These are phyloP conservation scores for Sturnus vulgaris DNA, from an alignment of 2,113 vertebrate genomes.

Conservation along the genomic window DNA sequence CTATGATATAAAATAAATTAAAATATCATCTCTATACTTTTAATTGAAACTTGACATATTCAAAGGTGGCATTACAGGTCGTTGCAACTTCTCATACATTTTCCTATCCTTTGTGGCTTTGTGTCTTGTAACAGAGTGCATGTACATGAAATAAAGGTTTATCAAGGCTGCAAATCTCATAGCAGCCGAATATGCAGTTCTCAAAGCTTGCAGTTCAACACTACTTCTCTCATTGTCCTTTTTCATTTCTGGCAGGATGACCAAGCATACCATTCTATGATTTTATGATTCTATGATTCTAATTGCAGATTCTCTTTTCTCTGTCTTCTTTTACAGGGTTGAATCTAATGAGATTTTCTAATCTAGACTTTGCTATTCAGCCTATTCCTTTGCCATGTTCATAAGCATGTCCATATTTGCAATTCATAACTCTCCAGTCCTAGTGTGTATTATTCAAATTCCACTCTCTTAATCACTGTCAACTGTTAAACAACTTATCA, in stretches of 20 bases:
- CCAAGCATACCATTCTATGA: not conserved
- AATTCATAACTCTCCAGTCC: not conserved
- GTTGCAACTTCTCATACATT: not conserved
- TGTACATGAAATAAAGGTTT: not conserved
- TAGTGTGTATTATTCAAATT: not conserved
- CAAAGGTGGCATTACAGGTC: not conserved
- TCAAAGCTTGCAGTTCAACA: not conserved
- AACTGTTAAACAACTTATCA: not conserved
- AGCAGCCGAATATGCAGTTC: not conserved
- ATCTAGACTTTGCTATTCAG: not conserved
- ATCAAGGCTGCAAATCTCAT: not conserved
- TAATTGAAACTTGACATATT: not conserved
- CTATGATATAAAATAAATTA: not conserved
- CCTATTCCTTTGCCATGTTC: not conserved
- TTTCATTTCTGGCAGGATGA: not conserved
- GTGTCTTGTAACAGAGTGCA: not conserved
- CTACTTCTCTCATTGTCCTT: not conserved
- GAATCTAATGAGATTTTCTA: not conserved
- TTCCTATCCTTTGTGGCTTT: not conserved
- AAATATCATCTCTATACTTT: not conserved
- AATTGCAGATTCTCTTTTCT: not conserved
- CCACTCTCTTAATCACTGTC: not conserved
- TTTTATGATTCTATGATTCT: not conserved
- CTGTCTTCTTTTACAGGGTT: not conserved
- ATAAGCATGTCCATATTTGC: not conserved